Conservation (phyloP, 2,888 invertebrate species). For the Amphipyra tragopoginis region DNA sequence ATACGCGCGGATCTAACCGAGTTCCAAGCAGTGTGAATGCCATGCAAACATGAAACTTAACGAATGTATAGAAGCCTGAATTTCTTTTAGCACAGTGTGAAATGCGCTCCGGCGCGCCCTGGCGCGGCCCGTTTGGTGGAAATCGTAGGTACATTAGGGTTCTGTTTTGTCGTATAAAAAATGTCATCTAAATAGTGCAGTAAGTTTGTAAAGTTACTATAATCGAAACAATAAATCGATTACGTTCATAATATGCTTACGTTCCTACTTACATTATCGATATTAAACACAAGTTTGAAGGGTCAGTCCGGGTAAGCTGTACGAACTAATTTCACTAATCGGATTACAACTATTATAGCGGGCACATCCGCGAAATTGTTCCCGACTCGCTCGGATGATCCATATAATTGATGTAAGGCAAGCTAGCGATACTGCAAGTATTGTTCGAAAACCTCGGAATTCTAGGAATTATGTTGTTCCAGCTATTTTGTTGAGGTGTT, state of each 20-base stretch:
- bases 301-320: slow-evolving; percentile 64
- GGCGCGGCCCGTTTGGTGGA: too few relatives aligned
- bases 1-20: too few relatives aligned
- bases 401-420: slow-evolving; percentile 71
- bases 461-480: slow-evolving; percentile 2
- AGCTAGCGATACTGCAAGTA: slow-evolving; percentile 17
- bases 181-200: too few relatives aligned
- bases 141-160: too few relatives aligned
- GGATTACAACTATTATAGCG: slow-evolving; percentile 76
- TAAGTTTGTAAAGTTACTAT: not conserved
- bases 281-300: slow-evolving; percentile 47
- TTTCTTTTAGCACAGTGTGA: too few relatives aligned
- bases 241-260: slow-evolving; percentile 5
- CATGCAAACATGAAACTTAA: too few relatives aligned
- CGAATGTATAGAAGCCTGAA: too few relatives aligned
- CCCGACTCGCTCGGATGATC: slow-evolving; percentile 66
- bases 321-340: slow-evolving; percentile 78
- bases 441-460: slow-evolving; percentile 13
- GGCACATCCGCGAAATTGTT: slow-evolving; percentile 72
- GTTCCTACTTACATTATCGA: slow-evolving; percentile 18
- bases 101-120: too few relatives aligned
- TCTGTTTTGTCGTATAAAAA: too few relatives aligned
- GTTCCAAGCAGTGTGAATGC: too few relatives aligned
- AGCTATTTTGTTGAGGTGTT: slow-evolving; percentile 4
- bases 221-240: slow-evolving; percentile 6